Evolutionary conservation across 2,797 vertebrate species (phyloP), one percentile per base, ranked within the genome.

Genomic region (Lepus oiostolus): DNA sequence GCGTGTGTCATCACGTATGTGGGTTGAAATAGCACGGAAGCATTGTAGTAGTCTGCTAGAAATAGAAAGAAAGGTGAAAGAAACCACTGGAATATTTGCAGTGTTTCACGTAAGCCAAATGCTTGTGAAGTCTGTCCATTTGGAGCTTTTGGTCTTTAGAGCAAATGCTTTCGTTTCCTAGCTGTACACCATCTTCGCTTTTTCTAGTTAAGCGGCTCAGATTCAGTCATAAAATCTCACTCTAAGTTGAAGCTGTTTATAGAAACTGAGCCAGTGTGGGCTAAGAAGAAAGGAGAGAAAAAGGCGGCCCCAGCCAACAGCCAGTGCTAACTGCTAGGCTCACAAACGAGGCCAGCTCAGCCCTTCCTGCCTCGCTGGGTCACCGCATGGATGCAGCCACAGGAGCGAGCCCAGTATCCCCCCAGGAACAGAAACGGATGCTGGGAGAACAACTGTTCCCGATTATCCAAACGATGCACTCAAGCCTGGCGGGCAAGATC

Each of bases 11-110:
- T 96, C 98, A 97, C 67, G 38, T 96, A 94, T 72, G 97, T 98
- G 98, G 98, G 98, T 95, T 97, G 97, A 96, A 97, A 96, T 96
- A 97, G 97, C 97, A 96, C 72, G 88, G 95, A 96, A 96, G 93
- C 81, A 47, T 94, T 80, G 97, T 93, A 77, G 96, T 95, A 62
- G 96, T 97, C 95, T 97, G 93, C 95, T 95, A 92, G 86, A 93
- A 89, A 84, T 85, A 70, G 2, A 93, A 72, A 76, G 52, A 96
- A 80, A 95, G 97, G 95, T 32, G 74, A 94, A 71, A 96, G 85
- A 85, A 85, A 50, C 90, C 91, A 1, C 24, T 72, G 90, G 92
- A 94, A 88, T 76, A 0, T 0, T 60, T 80, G 90, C 63, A 88
- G 86, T 95, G 85, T 96, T 97, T 96, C 96, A 92, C 47, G 79